Percentiles rank a stretch among this genome's conserved stretches.
Evolutionary conservation across 2,113 vertebrate genomes (phyloP).

Genomic region (Xenopus borealis): DNA sequence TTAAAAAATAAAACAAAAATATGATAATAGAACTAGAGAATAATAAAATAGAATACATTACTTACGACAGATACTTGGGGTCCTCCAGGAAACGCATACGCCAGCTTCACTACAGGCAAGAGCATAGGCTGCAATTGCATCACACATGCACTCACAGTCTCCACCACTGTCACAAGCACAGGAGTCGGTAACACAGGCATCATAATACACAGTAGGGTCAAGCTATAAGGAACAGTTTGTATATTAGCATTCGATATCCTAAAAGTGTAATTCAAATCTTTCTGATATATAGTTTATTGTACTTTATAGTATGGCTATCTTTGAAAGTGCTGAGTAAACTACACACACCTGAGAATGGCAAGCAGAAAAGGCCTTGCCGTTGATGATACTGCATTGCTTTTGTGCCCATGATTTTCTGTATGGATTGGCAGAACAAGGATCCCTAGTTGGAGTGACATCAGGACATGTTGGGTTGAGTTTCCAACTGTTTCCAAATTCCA

Average conservation of each 20-base stretch:
- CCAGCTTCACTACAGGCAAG: constrained; percentile 79
- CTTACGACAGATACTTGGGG: constrained; percentile 87
- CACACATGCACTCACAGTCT: constrained; percentile 93
- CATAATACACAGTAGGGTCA: constrained; percentile 80
- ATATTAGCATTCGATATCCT: neutral
- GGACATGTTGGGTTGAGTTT: constrained; percentile 73
- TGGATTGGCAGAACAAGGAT: constrained; percentile 71
- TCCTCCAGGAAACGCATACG: constrained; percentile 83
- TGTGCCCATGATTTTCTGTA: constrained; percentile 79
- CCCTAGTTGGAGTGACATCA: constrained; percentile 51
- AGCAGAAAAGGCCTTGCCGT: constrained; percentile 62
- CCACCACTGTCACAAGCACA: constrained; percentile 91
- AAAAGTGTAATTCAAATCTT: too few species aligned
- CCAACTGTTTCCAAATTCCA: constrained; percentile 85
- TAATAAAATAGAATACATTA: constrained; percentile 26
- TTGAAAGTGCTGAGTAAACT: neutral
- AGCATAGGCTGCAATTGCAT: constrained; percentile 85
- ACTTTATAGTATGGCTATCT: too few species aligned
- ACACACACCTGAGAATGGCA: constrained; percentile 75
- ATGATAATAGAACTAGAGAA: too few species aligned
- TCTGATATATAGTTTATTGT: too few species aligned
- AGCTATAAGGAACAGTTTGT: constrained; percentile 64
- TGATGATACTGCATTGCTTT: constrained; percentile 78
- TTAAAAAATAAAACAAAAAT: too few species aligned
- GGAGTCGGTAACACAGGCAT: constrained; percentile 84